Evolutionary conservation across 2,113 vertebrate genomes (phyloP).

Genomic region (Conger conger): DNA sequence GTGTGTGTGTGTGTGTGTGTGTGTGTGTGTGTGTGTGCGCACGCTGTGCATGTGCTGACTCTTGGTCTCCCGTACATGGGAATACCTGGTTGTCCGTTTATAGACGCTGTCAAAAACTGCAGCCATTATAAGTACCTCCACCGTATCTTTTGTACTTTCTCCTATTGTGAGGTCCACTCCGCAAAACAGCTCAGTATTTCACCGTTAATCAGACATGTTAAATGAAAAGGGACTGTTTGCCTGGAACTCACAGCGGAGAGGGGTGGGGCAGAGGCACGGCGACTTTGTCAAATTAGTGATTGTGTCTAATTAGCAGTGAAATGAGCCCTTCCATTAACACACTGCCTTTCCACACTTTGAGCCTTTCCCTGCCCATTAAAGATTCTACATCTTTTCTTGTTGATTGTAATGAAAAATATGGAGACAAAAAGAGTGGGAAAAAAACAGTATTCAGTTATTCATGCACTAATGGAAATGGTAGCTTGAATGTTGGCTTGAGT

Average conservation of each 20-base stretch:
- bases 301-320: conserved; percentile 27
- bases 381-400: conserved; percentile 47
- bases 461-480: conserved; percentile 74
- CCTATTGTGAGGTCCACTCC: background rate
- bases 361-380: conserved; percentile 52
- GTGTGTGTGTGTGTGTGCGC: background rate
- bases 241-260: background rate
- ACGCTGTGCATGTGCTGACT: background rate
- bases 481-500: conserved; percentile 58
- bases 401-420: conserved; percentile 32
- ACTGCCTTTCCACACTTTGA: background rate
- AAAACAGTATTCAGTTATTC: conserved; percentile 60
- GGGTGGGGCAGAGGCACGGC: background rate
- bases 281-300: conserved; percentile 9
- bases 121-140: background rate
- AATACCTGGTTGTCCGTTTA: background rate
- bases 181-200: background rate
- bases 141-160: background rate
- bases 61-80: background rate
- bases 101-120: background rate
- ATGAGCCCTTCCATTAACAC: conserved; percentile 61
- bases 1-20: background rate
- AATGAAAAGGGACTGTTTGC: background rate
- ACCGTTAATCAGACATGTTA: background rate
- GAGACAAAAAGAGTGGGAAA: conserved; percentile 48